Percentiles rank a stretch among this genome's conserved stretches.
phyloP scores from a whole-genome alignment of 1,140 invertebrate species.

The Delia radicum region DNA sequence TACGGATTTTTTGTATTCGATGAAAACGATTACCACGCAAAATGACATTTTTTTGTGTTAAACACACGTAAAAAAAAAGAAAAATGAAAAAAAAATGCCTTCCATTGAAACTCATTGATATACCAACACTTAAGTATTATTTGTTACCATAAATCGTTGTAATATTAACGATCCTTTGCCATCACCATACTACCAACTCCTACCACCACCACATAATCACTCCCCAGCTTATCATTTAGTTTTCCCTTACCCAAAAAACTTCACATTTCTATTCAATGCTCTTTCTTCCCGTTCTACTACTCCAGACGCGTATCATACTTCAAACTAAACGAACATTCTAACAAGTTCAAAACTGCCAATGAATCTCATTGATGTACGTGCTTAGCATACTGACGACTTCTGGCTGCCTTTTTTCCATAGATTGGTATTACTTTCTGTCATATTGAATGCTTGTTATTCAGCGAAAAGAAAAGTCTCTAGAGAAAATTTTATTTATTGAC shows the following conservation, averaged over 20 bases:
- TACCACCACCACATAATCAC: neutral
- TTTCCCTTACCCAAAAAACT: neutral
- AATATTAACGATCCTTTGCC: neutral
- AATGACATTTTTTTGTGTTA: neutral
- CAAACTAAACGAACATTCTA: neutral
- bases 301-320: neutral
- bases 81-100: neutral
- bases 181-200: neutral
- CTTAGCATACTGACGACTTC: neutral
- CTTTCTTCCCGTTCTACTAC: neutral
- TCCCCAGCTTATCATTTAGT: neutral
- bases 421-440: neutral
- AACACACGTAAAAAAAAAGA: too few species aligned
- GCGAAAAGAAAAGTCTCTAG: neutral
- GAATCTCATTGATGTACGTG: conserved; percentile 17
- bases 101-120: neutral
- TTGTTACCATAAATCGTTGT: neutral
- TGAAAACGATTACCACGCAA: neutral
- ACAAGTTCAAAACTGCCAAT: conserved; percentile 12
- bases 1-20: neutral
- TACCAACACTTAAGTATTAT: neutral
- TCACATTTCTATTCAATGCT: too few species aligned
- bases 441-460: neutral
- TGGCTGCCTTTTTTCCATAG: neutral
- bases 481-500: neutral